Evolutionary conservation across 92 coral and sea anemone species (phyloP).

Genomic region (Porites evermanni): DNA sequence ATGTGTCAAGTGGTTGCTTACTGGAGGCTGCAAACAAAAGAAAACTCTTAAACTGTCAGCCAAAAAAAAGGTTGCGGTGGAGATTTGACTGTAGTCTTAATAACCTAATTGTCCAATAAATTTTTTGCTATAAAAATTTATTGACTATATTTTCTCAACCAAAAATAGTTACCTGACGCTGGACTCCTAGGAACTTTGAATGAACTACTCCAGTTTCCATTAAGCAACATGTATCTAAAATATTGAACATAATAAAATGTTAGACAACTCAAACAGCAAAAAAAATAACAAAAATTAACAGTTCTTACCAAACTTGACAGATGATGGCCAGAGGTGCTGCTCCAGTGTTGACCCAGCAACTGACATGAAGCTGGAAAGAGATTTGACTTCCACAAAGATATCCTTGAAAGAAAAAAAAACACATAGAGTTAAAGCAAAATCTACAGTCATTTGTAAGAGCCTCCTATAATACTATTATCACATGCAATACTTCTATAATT

Average conservation of each 20-base stretch:
- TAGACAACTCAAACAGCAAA: neutral
- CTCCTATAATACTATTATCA: too few relatives aligned
- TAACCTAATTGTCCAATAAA: too few relatives aligned
- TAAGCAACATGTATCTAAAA: conserved; percentile 79
- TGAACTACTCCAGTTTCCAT: conserved; percentile 94
- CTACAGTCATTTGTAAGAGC: too few relatives aligned
- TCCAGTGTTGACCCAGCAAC: conserved; percentile 81
- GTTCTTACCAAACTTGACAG: conserved; percentile 92
- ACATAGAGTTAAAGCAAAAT: too few relatives aligned
- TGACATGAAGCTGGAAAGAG: conserved; percentile 75
- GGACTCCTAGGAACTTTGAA: conserved; percentile 90
- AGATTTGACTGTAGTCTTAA: too few relatives aligned
- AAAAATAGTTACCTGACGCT: conserved; percentile 78
- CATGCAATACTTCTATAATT: too few relatives aligned
- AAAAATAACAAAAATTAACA: neutral
- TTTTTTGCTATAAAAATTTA: too few relatives aligned
- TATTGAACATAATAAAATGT: neutral
- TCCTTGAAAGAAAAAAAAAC: conserved; percentile 53
- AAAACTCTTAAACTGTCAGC: too few relatives aligned
- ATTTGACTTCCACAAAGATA: conserved; percentile 69
- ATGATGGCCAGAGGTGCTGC: conserved; percentile 95
- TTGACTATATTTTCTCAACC: too few relatives aligned
- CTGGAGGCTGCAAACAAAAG: too few relatives aligned
- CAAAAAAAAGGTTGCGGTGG: too few relatives aligned
- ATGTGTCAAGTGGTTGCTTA: too few relatives aligned